phyloP scores from a whole-genome alignment of 2,888 invertebrate genomes.

The Tachystola acroxantha region DNA sequence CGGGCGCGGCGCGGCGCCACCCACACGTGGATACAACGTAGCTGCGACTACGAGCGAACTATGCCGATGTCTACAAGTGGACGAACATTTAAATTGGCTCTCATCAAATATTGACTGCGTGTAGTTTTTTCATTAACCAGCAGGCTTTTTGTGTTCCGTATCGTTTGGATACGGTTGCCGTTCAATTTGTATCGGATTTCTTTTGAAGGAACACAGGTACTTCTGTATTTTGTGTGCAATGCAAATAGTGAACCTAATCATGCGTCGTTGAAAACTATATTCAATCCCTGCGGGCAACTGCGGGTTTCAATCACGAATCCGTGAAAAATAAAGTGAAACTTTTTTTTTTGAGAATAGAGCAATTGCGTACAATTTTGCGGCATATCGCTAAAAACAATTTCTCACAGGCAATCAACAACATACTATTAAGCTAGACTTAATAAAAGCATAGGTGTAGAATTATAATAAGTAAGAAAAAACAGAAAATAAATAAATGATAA shows the following conservation, averaged over 20 bases:
- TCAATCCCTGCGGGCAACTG: too few relatives aligned
- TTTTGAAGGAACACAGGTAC: slow-evolving; percentile 32
- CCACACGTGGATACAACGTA: slow-evolving; percentile 38
- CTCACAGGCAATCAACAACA: too few relatives aligned
- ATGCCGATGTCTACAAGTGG: slow-evolving; percentile 76
- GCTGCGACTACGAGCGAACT: slow-evolving; percentile 48
- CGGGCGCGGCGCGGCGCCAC: slow-evolving; percentile 44
- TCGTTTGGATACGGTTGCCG: slow-evolving; percentile 37
- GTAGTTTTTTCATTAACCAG: slow-evolving; percentile 75
- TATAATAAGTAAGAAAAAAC: too few relatives aligned
- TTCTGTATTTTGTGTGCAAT: background rate
- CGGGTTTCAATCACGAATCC: too few relatives aligned
- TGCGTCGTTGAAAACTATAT: background rate
- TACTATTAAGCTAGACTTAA: too few relatives aligned
- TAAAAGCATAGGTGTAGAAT: too few relatives aligned
- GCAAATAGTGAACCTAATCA: background rate
- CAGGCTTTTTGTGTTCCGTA: slow-evolving; percentile 54
- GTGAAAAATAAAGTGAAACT: too few relatives aligned
- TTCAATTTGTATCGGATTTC: slow-evolving; percentile 53
- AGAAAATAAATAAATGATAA: too few relatives aligned
- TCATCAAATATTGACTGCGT: slow-evolving; percentile 77
- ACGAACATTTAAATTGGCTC: slow-evolving; percentile 77
- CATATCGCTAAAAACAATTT: too few relatives aligned
- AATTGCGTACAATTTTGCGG: too few relatives aligned
- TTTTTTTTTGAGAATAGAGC: too few relatives aligned